Percentiles rank a stretch among this genome's conserved stretches.
Evolutionary conservation across 2,797 vertebrate species (phyloP).

Genomic region (Pseudocheirus occidentalis): DNA sequence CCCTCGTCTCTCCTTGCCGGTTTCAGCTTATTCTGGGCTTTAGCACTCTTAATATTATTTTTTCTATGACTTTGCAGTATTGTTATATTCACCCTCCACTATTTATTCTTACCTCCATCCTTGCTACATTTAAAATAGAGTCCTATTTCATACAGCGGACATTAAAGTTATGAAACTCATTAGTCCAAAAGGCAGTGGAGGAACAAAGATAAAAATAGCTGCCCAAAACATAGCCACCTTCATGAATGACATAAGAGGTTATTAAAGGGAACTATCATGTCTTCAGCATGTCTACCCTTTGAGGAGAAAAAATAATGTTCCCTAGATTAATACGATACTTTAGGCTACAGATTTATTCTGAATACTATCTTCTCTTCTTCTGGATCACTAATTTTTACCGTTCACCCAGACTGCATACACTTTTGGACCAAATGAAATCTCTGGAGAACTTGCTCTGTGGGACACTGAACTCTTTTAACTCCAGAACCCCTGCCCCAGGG

Average conservation of each 20-base stretch:
- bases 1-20: background rate
- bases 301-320: background rate
- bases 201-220: constrained; percentile 10
- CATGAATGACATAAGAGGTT: constrained; percentile 2
- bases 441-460: background rate
- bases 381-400: background rate
- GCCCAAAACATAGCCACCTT: background rate
- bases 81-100: background rate
- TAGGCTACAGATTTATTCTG: background rate
- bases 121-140: background rate
- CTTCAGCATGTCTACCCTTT: background rate
- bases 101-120: background rate
- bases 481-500: background rate
- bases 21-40: background rate
- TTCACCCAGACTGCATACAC: background rate
- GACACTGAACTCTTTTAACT: background rate
- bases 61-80: background rate
- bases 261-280: background rate
- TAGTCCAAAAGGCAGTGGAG: background rate
- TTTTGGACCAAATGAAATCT: background rate
- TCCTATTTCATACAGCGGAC: background rate
- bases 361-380: background rate
- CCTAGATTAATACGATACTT: background rate
- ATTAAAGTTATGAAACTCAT: background rate
- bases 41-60: background rate